phyloP scores from a whole-genome alignment of 2,888 invertebrate species.

The Notodonta ziczac region DNA sequence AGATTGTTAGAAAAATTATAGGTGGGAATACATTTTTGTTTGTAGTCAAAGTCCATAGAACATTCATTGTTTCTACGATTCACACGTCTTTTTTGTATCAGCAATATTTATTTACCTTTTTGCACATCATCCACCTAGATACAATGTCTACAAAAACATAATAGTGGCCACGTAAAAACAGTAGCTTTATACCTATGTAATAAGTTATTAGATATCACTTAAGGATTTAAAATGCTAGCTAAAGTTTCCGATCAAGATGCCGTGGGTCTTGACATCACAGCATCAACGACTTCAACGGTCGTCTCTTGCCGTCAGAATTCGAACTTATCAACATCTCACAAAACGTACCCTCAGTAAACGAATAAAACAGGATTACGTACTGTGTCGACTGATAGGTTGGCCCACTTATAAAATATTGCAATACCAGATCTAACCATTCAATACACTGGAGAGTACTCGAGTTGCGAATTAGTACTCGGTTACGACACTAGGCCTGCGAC shows the following conservation, averaged over 20 bases:
- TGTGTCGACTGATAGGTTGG: not conserved
- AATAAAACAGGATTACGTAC: slow-evolving; percentile 1
- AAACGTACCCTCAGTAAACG: not conserved
- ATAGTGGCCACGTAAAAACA: no score
- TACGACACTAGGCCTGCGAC: slow-evolving; percentile 16
- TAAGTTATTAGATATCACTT: no score
- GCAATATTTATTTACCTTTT: not conserved
- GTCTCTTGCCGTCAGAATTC: not conserved
- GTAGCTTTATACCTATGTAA: no score
- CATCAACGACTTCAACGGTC: no score
- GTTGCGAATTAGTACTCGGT: slow-evolving; percentile 14
- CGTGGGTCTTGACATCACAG: no score
- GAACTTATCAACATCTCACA: not conserved
- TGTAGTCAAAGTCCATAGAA: not conserved
- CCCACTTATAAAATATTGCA: slow-evolving; percentile 5
- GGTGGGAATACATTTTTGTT: no score
- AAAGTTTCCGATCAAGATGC: no score
- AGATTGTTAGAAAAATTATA: no score
- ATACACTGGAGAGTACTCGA: slow-evolving; percentile 19
- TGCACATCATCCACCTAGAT: no score
- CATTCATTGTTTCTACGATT: not conserved
- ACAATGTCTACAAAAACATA: not conserved
- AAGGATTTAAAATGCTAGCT: no score
- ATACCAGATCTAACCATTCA: slow-evolving; percentile 9
- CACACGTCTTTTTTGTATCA: not conserved